phyloP scores from a whole-genome alignment of 1,140 invertebrate species.

The Habropoda laboriosa region DNA sequence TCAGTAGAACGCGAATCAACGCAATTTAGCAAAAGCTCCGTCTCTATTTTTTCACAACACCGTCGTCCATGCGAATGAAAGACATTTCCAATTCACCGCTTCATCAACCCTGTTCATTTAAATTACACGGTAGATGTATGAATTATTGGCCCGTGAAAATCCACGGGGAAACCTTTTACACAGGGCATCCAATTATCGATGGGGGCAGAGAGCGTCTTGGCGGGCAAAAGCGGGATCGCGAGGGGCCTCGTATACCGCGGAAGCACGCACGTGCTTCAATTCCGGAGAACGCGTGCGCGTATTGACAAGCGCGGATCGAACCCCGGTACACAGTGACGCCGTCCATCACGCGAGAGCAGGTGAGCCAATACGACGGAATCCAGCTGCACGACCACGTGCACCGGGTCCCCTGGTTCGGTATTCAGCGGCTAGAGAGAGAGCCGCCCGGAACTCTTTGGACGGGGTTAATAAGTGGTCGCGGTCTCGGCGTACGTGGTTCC shows the following conservation, averaged over 20 bases:
- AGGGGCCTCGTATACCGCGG: background rate
- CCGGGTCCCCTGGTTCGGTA: background rate
- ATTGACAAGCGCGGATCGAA: conserved; percentile 68
- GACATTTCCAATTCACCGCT: background rate
- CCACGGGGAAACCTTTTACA: background rate
- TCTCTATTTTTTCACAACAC: background rate
- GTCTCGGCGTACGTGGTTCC: conserved; percentile 37
- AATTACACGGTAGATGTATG: background rate
- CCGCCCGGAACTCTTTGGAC: background rate
- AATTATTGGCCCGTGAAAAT: background rate
- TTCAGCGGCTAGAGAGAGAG: background rate
- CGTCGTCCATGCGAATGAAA: background rate
- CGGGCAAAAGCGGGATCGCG: conserved; percentile 16
- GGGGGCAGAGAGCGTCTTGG: conserved; percentile 12
- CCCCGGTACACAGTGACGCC: conserved; percentile 60
- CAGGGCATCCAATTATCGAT: background rate
- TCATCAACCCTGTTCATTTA: background rate
- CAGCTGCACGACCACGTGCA: conserved; percentile 53
- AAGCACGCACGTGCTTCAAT: conserved; percentile 57
- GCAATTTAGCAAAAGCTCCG: background rate
- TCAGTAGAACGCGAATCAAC: background rate
- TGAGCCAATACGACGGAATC: conserved; percentile 58
- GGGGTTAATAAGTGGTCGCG: conserved; percentile 64
- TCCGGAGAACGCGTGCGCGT: conserved; percentile 65
- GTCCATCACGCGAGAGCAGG: conserved; percentile 50